Evolutionary conservation across 2,113 vertebrate genomes (phyloP).

Genomic region (Lophotis ruficrista): DNA sequence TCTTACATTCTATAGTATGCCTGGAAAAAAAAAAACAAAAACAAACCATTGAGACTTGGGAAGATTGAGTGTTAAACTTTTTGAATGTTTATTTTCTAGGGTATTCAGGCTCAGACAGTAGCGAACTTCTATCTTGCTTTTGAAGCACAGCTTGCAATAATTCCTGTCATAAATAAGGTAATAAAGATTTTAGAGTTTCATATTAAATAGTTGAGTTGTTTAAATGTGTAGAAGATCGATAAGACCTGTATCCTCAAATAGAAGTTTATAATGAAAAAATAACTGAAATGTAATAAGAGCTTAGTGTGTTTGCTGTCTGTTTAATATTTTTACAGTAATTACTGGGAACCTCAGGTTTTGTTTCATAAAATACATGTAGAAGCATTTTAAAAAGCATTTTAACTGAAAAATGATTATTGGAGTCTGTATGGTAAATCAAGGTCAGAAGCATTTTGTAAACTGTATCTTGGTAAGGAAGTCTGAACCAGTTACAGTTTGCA

Average conservation of each 20-base stretch:
- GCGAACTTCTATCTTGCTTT: constrained; percentile 98
- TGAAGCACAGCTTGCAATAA: constrained; percentile 92
- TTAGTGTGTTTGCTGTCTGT: background rate
- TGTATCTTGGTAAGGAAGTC: background rate
- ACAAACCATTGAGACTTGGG: background rate
- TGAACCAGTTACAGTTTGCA: background rate
- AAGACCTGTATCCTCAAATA: background rate
- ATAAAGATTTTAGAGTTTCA: background rate
- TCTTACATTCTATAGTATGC: background rate
- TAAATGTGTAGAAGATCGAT: background rate
- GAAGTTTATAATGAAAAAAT: background rate
- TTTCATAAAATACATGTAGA: background rate
- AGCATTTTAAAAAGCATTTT: background rate
- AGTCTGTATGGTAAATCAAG: background rate
- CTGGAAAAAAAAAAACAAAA: background rate
- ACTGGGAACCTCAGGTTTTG: background rate
- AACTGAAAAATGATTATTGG: background rate
- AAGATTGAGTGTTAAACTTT: background rate
- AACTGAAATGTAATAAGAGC: background rate
- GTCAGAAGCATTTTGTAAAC: background rate
- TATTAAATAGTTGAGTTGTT: background rate
- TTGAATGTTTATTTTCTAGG: constrained; percentile 75
- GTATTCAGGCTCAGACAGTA: constrained; percentile 96
- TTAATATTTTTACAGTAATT: background rate
- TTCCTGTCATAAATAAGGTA: constrained; percentile 98